Evolutionary conservation across 2,888 invertebrate species (phyloP).

Genomic region (Drosophila neotestacea): DNA sequence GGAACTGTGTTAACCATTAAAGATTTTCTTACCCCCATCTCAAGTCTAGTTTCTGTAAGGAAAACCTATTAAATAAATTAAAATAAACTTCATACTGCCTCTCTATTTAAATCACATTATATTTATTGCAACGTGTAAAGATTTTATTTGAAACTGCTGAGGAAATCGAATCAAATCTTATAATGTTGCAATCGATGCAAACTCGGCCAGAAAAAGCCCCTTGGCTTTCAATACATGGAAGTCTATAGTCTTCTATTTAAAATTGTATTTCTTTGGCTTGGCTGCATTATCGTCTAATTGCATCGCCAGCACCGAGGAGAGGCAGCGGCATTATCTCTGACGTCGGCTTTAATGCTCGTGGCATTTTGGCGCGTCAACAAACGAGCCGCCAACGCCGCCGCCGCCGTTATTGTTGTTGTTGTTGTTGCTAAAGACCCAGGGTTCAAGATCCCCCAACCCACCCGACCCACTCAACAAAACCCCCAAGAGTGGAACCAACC

Average conservation of each 20-base stretch:
- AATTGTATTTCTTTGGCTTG: constrained; percentile 26
- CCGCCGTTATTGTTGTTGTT: constrained; percentile 30
- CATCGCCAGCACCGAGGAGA: constrained; percentile 58
- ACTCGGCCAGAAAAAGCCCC: constrained; percentile 54
- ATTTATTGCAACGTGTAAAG: constrained; percentile 25
- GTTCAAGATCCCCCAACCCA: constrained; percentile 40
- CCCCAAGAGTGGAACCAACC: constrained; percentile 43
- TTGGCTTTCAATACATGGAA: constrained; percentile 52
- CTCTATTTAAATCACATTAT: not conserved
- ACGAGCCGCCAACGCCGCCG: constrained; percentile 72
- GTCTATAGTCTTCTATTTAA: constrained; percentile 27
- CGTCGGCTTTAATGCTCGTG: constrained; percentile 52
- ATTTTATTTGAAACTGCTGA: constrained; percentile 58
- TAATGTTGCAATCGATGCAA: constrained; percentile 62
- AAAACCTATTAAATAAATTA: not conserved
- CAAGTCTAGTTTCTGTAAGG: not conserved
- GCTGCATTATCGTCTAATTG: constrained; percentile 75
- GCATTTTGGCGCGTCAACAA: constrained; percentile 78
- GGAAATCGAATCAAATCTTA: constrained; percentile 45
- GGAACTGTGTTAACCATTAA: no score
- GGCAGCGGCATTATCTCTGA: constrained; percentile 1
- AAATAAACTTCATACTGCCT: not conserved
- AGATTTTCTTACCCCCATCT: no score
- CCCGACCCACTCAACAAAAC: constrained; percentile 1
- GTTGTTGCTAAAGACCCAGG: constrained; percentile 47